Percentiles rank a stretch among this genome's conserved stretches.
Evolutionary conservation across 2,797 vertebrate genomes (phyloP).

Genomic region (Siniperca obscura): DNA sequence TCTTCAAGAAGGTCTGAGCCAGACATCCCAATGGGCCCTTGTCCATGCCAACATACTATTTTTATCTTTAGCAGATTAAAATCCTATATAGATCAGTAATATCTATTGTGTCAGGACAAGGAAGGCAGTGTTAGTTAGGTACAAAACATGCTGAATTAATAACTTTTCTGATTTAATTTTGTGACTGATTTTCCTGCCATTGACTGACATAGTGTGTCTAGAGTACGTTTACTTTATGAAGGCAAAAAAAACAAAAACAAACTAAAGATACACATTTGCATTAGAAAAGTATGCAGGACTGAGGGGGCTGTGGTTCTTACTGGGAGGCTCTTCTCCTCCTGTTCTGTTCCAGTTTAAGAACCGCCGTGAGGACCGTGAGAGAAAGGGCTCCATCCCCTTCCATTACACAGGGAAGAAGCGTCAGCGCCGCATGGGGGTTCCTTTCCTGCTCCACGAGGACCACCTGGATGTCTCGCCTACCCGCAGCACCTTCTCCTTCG

Average conservation of each 20-base stretch:
- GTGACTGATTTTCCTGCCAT: too few relatives aligned
- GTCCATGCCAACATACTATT: neutral
- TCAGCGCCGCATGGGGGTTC: slow-evolving; percentile 94
- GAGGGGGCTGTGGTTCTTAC: neutral
- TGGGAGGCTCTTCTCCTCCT: neutral
- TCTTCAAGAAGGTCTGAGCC: slow-evolving; percentile 94
- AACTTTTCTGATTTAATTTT: too few relatives aligned
- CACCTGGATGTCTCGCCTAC: slow-evolving; percentile 97
- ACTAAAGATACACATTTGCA: neutral
- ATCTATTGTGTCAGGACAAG: neutral
- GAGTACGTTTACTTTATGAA: neutral
- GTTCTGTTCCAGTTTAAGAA: slow-evolving; percentile 91
- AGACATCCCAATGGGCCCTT: neutral
- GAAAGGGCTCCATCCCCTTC: slow-evolving; percentile 97
- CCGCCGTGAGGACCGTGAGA: slow-evolving; percentile 94
- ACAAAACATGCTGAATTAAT: neutral
- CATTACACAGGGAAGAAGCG: slow-evolving; percentile 96
- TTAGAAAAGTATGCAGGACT: neutral
- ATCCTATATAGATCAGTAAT: neutral
- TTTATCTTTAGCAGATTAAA: neutral
- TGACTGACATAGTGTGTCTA: neutral
- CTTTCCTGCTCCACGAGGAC: slow-evolving; percentile 96
- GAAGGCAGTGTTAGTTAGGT: neutral
- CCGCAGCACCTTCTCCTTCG: slow-evolving; percentile 97
- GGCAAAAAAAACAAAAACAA: neutral